These are phyloP conservation scores for Urosaurus nigricauda DNA, from an alignment of 2,797 vertebrate genomes.

Conservation along the genomic window DNA sequence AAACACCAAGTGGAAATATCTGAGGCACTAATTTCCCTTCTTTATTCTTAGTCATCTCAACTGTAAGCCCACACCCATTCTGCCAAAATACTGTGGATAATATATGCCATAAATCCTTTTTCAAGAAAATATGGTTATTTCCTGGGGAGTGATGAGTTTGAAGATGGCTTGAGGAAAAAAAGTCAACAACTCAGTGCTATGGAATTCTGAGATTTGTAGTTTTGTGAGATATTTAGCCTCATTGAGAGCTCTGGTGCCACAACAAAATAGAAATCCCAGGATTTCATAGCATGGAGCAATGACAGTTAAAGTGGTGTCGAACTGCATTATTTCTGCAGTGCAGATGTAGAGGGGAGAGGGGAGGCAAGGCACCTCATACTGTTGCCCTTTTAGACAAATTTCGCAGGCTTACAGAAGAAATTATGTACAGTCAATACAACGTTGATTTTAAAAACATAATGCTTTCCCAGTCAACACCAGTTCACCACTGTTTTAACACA, in stretches of 20 bases:
- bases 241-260: too few relatives aligned
- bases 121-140: background rate
- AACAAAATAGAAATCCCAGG: too few relatives aligned
- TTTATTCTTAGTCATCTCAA: conserved; percentile 39
- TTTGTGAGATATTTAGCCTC: too few relatives aligned
- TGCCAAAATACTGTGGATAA: fast-evolving
- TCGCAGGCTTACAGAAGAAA: background rate
- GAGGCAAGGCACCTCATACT: background rate
- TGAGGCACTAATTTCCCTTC: conserved; percentile 45
- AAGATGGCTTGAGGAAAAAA: too few relatives aligned
- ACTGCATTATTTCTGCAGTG: background rate
- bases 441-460: background rate
- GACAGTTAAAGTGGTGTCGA: too few relatives aligned
- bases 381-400: background rate
- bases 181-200: too few relatives aligned
- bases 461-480: background rate
- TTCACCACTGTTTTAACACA: background rate
- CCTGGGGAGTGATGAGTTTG: too few relatives aligned
- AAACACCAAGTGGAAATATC: conserved; percentile 34
- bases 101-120: background rate
- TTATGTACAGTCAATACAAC: background rate
- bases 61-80: conserved; percentile 23
- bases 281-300: too few relatives aligned
- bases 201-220: background rate
- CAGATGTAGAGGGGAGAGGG: too few relatives aligned